Base-by-base conservation (phyloP, 1,140 invertebrate genomes). In the Drosophila suzukii region DNA sequence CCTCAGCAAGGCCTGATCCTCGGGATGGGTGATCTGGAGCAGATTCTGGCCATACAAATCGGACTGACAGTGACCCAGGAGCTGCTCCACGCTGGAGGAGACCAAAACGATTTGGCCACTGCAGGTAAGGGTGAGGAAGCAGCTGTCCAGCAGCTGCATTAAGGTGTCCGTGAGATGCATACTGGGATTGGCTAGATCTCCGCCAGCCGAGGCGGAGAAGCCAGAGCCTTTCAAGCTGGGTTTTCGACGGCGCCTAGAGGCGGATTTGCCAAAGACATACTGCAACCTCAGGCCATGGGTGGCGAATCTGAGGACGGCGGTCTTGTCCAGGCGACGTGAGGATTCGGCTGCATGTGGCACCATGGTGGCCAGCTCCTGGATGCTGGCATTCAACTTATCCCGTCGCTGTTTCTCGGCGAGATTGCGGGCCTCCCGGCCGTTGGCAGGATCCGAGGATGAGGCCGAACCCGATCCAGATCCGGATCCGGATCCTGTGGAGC, bases 381-480 rank as follows among this genome's bases (percentile, higher is more conserved):
- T 98, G 81, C 96, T 97, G 20, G 95, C 94, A 91, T 98, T 98
- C 53, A 98, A 94, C 90, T 97, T 98, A 91, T 98, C 97, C 3
- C 98, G 93, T 8, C 98, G 94, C 90, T 97, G 95, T 92, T 98
- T 98, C 90, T 99, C 98, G 2, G 97, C 97, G 83, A 95, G 93
- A 92, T 98, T 98, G 38, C 97, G 94, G 60, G 95, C 94, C 76
- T 96, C 94, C 11, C 97, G 93, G 20, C 96, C 95, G 78, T 95
- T 96, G 20, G 81, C 75, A 2, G 77, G 80, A 43, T 82, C 81
- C 6, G 65, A 46, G 20, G 54, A 43, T n/a, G 30, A 34, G 20
- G 54, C 38, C n/a, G 30, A 34, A 13, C 68, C 70, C 13, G 44
- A 13, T 32, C 60, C 66, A 5, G 63, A 32, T 34, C 65, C 66